These are phyloP conservation scores for Crypturellus undulatus DNA, from an alignment of 2,113 vertebrate genomes.

Conservation along the genomic window DNA sequence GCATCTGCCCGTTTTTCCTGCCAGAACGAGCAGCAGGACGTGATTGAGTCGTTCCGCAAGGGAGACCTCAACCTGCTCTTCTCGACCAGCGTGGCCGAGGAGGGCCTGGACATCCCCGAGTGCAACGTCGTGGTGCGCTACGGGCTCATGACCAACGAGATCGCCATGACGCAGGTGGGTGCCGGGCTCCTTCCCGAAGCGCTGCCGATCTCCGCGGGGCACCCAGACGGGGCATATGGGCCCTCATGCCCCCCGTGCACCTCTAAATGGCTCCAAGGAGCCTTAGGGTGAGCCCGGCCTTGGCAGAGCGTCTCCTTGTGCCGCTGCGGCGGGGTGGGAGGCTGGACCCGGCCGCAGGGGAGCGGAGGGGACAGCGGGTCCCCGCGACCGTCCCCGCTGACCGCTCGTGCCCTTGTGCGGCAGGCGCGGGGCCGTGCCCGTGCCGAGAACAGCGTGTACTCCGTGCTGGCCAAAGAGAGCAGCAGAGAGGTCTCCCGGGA, in stretches of 20 bases:
- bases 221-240: background rate
- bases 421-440: constrained; percentile 91
- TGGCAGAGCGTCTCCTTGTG: background rate
- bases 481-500: constrained; percentile 85
- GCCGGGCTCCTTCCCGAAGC: accelerated
- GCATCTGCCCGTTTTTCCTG: background rate
- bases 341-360: too few relatives aligned
- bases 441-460: constrained; percentile 85
- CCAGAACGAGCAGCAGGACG: constrained; percentile 80
- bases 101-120: constrained; percentile 90
- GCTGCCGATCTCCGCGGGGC: accelerated
- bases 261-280: background rate
- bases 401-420: background rate
- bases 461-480: constrained; percentile 81
- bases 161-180: constrained; percentile 88
- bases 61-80: constrained; percentile 89
- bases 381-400: accelerated
- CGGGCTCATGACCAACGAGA: constrained; percentile 93
- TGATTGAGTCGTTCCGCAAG: constrained; percentile 82
- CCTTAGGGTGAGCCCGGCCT: background rate
- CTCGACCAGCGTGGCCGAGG: constrained; percentile 92
- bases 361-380: accelerated
- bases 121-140: constrained; percentile 93
- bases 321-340: accelerated
- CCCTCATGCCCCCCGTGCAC: accelerated